Conservation (phyloP, 2,888 invertebrate genomes). For the Oxytorus armatus region DNA sequence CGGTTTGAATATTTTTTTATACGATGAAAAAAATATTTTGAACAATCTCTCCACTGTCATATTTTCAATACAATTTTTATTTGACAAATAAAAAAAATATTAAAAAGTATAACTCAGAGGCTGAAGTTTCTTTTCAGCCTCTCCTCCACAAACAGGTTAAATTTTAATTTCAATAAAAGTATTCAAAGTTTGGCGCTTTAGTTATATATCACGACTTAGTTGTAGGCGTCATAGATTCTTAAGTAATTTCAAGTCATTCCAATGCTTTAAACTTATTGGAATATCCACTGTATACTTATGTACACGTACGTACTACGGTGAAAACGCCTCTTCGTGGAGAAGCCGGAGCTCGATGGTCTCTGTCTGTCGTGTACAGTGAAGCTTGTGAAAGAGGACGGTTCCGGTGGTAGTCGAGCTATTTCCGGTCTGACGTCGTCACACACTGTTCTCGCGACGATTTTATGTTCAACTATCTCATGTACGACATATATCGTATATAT, state of each 20-base stretch:
- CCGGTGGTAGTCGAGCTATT: constrained; percentile 75
- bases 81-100: no score
- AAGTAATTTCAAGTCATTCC: background rate
- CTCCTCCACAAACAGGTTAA: no score
- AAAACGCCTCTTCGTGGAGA: constrained; percentile 44
- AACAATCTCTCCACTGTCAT: no score
- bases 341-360: background rate
- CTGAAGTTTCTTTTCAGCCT: no score
- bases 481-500: constrained; percentile 5
- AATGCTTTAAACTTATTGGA: background rate
- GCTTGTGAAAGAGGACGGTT: constrained; percentile 76
- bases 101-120: no score
- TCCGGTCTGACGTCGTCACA: constrained; percentile 72
- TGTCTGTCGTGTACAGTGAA: constrained; percentile 37
- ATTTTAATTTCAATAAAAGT: no score
- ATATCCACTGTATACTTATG: constrained; percentile 3
- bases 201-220: no score
- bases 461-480: constrained; percentile 10
- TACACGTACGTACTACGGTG: constrained; percentile 44
- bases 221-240: no score
- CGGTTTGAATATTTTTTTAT: no score
- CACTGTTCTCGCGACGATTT: constrained; percentile 9
- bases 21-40: no score
- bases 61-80: no score
- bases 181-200: no score